Evolutionary conservation across 2,797 vertebrate genomes (phyloP), one percentile per base, ranked within the genome.

Genomic region (Prunella strophiata): DNA sequence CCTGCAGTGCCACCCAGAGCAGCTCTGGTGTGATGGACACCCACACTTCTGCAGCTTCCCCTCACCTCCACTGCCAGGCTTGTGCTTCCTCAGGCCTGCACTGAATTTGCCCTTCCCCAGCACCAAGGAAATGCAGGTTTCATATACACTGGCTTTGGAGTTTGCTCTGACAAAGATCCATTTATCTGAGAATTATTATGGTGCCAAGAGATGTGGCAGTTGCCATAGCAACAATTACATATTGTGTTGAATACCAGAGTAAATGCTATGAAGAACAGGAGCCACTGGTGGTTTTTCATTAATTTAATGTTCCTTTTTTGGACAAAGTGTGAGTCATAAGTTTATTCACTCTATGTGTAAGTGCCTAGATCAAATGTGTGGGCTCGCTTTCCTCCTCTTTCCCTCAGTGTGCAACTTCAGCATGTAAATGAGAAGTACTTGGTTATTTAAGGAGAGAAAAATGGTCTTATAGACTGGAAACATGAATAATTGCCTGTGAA

Each of bases 401-500:
- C 75, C 72, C 78, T 92, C 59, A n/a, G 78, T 38, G 68, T 4
- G 32, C 61, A 94, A 59, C 92, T 91, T 73, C 84, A 65, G 86
- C 92, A 87, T 92, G 94, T 88, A 96, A 95, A 97, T 93, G 88
- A 97, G 89, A 92, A 94, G 79, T 40, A 80, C 89, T 95, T 87
- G 89, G 88, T 93, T 95, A 92, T 93, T 96, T 96, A 94, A 92
- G 93, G 96, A 74, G 91, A 96, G 84, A 86, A 89, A 97, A 97
- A 95, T 84, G 67, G 93, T 92, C 93, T 94, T 93, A 94, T 88
- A 97, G 96, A 97, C 93, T 95, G 95, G 92, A 97, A 96, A 81
- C 71, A 84, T 97, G 96, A 97, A 97, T 97, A 96, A 97, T 96
- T 97, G 96, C 96, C 95, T 88, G 85, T 93, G 97, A 94, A 97